phyloP scores from a whole-genome alignment of 2,888 invertebrate genomes.

The Masnerella sp. region DNA sequence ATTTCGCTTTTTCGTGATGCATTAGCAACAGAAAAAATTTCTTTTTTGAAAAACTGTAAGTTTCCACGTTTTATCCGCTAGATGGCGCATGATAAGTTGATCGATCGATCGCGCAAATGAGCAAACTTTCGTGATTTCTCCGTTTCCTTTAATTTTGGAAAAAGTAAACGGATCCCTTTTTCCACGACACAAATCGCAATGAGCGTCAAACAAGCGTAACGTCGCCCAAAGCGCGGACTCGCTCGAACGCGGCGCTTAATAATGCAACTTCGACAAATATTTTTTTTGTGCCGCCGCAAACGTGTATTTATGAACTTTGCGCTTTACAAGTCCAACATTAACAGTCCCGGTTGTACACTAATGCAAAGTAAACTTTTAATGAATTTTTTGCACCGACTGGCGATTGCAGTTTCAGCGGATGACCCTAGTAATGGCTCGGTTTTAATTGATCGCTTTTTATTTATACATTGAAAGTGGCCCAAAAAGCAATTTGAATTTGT shows the following conservation, averaged over 20 bases:
- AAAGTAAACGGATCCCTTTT: background rate
- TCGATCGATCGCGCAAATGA: no score
- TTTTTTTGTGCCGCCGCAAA: slow-evolving; percentile 11
- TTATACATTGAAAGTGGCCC: slow-evolving; percentile 7
- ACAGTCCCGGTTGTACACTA: slow-evolving; percentile 20
- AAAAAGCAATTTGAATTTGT: slow-evolving; percentile 1
- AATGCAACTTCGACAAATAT: slow-evolving; percentile 22
- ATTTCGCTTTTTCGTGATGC: no score
- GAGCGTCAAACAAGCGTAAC: slow-evolving; percentile 1
- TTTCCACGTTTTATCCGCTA: no score
- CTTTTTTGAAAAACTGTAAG: no score
- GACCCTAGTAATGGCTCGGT: slow-evolving; percentile 4
- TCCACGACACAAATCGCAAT: background rate
- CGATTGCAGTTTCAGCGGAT: slow-evolving; percentile 21
- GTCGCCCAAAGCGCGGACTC: background rate
- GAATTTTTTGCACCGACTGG: slow-evolving; percentile 21
- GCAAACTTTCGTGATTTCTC: no score
- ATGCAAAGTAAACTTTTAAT: slow-evolving; percentile 41
- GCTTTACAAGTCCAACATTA: slow-evolving; percentile 26
- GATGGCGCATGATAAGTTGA: no score
- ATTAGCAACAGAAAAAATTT: no score
- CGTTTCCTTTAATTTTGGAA: background rate
- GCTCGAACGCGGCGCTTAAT: slow-evolving; percentile 10
- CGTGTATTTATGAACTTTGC: slow-evolving; percentile 24
- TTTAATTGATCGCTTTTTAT: slow-evolving; percentile 26